Evolutionary conservation across 2,113 vertebrate genomes (phyloP), one percentile per base, ranked within the genome.

Genomic region (Pyxicephalus adspersus): DNA sequence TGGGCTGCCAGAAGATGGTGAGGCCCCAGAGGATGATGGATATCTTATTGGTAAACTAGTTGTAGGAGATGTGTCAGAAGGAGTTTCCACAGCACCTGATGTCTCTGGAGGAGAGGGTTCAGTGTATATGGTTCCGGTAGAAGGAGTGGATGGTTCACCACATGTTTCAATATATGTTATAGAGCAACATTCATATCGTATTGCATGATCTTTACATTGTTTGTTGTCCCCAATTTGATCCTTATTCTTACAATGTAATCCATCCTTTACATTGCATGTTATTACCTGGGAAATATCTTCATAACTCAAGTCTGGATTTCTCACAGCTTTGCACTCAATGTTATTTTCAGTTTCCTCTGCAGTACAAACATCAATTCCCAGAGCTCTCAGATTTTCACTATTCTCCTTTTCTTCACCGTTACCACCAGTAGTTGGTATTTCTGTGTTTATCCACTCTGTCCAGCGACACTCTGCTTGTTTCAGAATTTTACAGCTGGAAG

Each of bases 221-320:
- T 50, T 63, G 22, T 2, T 2, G 18, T 23, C 29, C 2, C 29
- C 22, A 20, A 6, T 4, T 50, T 76, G 72, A 22, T 75, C 20
- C 28, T 61, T 60, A 16, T 76, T 76, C 22, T 50, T 26, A 50
- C 73, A 76, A 28, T 26, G 31, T 3, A 63, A 76, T 19, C 73
- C 73, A 61, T 76, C 73, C 16, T 61, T 50, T 22, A 76, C n/a
- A 50, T 63, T 76, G 19, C 73, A 76, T 23, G n/a, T 76, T 19
- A 23, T 18, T 45, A 26, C 20, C 18, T 63, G 73, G 3, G 3
- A 2, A 63, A 13, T 3, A 23, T 61, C 11, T 9, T 38, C 2
- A 63, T 45, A 63, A 26, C 15, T 13, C n/a, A 70, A 4, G 23
- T 26, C 29, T 38, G 55, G 55, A 25, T 0, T 8, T 45, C 18